Conservation (phyloP, 2,113 vertebrate genomes). For the Glareola pratincola region DNA sequence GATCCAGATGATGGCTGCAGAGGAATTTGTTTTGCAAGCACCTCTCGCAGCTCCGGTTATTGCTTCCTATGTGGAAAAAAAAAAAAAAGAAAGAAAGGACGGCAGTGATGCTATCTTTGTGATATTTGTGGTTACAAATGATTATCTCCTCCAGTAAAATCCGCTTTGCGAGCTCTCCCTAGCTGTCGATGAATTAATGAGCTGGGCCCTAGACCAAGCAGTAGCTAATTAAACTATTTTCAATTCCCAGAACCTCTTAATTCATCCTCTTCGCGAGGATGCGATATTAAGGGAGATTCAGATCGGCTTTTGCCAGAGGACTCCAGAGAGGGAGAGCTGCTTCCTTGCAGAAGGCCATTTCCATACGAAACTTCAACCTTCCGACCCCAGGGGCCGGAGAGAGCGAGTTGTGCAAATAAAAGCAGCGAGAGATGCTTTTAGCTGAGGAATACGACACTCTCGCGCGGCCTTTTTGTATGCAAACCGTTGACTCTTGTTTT, state of each 20-base stretch:
- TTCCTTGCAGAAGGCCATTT: not conserved
- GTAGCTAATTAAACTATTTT: not conserved
- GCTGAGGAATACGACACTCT: not conserved
- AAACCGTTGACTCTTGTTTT: not conserved
- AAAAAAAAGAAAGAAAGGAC: not conserved
- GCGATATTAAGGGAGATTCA: not conserved
- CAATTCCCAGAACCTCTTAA: not conserved
- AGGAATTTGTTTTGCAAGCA: not conserved
- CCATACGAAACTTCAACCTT: not conserved
- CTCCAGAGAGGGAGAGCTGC: not conserved
- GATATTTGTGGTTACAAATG: not conserved
- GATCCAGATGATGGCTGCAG: fast-evolving
- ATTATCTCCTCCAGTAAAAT: not conserved
- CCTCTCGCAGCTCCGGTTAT: not conserved
- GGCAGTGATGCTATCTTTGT: fast-evolving
- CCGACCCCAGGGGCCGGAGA: not conserved
- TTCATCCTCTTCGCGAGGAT: not conserved
- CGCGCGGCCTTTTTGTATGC: not conserved
- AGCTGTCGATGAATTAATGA: not conserved
- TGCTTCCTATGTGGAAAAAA: not conserved
- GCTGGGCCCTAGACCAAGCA: not conserved
- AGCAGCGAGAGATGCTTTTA: not conserved
- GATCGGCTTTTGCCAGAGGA: not conserved
- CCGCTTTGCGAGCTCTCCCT: not conserved
- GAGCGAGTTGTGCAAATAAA: not conserved